These are phyloP conservation scores for Mythimna lalbum DNA, from an alignment of 2,888 invertebrate genomes.

Conservation along the genomic window DNA sequence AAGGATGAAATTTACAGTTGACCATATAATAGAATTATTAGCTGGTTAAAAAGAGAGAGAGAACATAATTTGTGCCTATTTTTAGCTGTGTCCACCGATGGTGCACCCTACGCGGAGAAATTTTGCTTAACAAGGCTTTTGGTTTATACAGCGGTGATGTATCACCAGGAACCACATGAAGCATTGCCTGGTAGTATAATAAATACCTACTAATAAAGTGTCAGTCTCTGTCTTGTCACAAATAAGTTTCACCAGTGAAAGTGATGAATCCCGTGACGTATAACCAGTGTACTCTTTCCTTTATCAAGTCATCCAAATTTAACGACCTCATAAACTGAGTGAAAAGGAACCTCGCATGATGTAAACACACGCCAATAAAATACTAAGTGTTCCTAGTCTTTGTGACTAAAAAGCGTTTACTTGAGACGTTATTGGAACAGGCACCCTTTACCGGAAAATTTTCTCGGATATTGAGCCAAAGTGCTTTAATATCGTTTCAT, in stretches of 20 bases:
- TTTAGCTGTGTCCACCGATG: no score
- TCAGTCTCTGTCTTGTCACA: background rate
- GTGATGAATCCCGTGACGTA: background rate
- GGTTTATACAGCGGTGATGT: no score
- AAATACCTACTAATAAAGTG: no score
- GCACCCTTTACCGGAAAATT: slow-evolving; percentile 31
- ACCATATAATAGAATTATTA: no score
- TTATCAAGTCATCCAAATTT: slow-evolving; percentile 77
- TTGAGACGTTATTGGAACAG: slow-evolving; percentile 35
- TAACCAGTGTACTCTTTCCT: slow-evolving; percentile 26
- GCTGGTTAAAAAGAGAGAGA: no score
- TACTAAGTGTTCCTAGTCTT: slow-evolving; percentile 48
- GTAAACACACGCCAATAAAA: slow-evolving; percentile 67
- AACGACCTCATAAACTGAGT: slow-evolving; percentile 74
- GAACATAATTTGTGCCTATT: no score
- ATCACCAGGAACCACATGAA: no score
- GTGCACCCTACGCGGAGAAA: no score
- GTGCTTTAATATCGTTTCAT: slow-evolving; percentile 46
- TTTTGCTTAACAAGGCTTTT: no score
- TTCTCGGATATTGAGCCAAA: slow-evolving; percentile 40
- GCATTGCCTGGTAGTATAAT: no score
- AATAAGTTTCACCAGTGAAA: background rate
- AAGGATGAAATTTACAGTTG: no score
- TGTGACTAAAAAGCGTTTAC: slow-evolving; percentile 35
- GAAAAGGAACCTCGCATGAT: slow-evolving; percentile 67